phyloP scores from a whole-genome alignment of 2,797 vertebrate genomes.

The Arctocebus calabarensis region DNA sequence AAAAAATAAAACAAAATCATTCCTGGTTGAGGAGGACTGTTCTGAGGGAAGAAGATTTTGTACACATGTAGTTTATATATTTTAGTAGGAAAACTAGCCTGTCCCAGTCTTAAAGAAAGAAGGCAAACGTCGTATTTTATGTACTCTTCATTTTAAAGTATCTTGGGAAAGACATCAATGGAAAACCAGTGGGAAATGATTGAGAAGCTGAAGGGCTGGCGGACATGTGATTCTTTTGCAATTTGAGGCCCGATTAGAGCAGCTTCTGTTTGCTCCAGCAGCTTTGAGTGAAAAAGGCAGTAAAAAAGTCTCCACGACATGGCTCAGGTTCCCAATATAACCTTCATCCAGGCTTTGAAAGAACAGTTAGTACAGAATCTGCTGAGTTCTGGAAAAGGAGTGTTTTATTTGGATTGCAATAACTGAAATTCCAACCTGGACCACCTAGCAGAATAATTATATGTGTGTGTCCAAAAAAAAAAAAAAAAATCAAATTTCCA shows the following conservation, averaged over 20 bases:
- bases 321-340: neutral
- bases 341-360: slow-evolving; percentile 51
- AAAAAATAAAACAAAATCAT: no score
- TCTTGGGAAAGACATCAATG: neutral
- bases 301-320: neutral
- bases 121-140: neutral
- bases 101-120: slow-evolving; percentile 41
- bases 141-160: neutral
- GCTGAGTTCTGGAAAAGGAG: slow-evolving; percentile 65
- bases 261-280: neutral
- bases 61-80: neutral
- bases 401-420: slow-evolving; percentile 79
- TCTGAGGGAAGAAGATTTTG: neutral
- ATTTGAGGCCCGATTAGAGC: neutral
- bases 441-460: slow-evolving; percentile 71
- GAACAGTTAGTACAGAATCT: slow-evolving; percentile 68
- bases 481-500: slow-evolving; percentile 12
- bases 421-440: slow-evolving; percentile 75
- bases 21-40: neutral
- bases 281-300: neutral
- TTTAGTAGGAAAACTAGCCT: slow-evolving; percentile 17
- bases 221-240: neutral
- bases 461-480: slow-evolving; percentile 21
- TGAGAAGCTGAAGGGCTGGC: neutral
- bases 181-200: neutral